Evolutionary conservation across 92 coral and sea anemone genomes (phyloP), one percentile per base, ranked within the genome.

Genomic region (Phenganax subtilis): DNA sequence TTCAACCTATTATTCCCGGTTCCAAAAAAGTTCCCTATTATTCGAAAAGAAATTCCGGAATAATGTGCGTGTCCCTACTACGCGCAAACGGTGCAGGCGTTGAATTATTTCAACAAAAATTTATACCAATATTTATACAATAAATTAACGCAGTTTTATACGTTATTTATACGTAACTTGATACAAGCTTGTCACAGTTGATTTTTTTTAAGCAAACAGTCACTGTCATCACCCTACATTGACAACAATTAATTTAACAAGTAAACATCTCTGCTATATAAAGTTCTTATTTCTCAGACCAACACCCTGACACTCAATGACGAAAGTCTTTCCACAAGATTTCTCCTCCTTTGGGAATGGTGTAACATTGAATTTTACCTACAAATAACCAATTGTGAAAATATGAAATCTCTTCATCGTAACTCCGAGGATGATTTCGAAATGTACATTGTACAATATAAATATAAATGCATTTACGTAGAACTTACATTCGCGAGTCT

Each of bases 221-320:
- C 47, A 37, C 47, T 37, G 47, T 37, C 0, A 1, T 37, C 47
- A 37, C 47, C 47, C 47, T 37, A 37, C 5, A 37, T 37, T 2
- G 3, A 37, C 47, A 61, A 61, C 25, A 28, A 0, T 59, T 61
- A 7, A 61, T 15, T 17, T 14, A 61, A 12, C 67, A 61, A 61
- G 20, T 8, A 14, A 17, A 61, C 6, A 6, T 53, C 28, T 17
- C 5, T 57, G 77, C 80, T 85, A 89, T 55, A 93, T 20, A 20
- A 20, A 72, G 55, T 77, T 53, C 55, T 80, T 85, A 71, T 93
- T 93, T 51, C 76, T 71, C 85, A 93, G 76, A 14, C 97, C 98
- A 56, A 91, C 87, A 68, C 98, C 98, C 9, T 89, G 89, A 57
- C 98, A 93, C 87, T 91, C 97, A 58, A 93, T 87, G 25, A 91